Base-by-base conservation (phyloP, 2,797 vertebrate species). In the Cyclura pinguis region DNA sequence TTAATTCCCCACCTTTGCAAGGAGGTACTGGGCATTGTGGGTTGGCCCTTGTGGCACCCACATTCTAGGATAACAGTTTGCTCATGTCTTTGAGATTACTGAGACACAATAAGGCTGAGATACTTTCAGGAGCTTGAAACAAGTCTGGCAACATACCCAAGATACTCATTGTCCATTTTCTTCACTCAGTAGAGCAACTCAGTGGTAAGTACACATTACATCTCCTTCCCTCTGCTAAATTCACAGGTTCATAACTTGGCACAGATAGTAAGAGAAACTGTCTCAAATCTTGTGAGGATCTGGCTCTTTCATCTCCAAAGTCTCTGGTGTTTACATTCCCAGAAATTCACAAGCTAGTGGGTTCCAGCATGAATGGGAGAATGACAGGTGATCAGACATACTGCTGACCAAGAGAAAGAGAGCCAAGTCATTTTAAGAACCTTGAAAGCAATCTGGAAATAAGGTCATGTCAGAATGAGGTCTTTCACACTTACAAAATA, bases 391-490 rank as follows among this genome's bases (percentile, higher is more conserved):
- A 86, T 90, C 55, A 90, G 50, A 86, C 38, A 86, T 86, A 81
- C 38, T 90, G 64, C 78, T 90, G 84, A 90, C 89, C 77, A 81
- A 74, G 84, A 81, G 84, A 81, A 86, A 86, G 62, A 72, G 6
- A 80, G 57, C 35, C 38, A 24, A 50, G 76, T 80, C 64, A 72
- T 80, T 80, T 89, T 80, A 73, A 74, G 55, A 73, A 77, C 29
- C 52, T 90, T 50, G 52, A 74, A 86, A 90, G 77, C 52, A 81
- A 85, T 90, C 77, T 81, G 42, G 42, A 90, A 80, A 73, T 86
- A 81, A 90, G 84, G 84, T 86, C 67, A 90, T 62, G n/a, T 62
- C 88, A 90, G 76, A 86, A 73, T 73, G 84, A 85, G 80, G 84
- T 64, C 84, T 90, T 90, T 86, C 64, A 90, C 62, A 89, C 55